Percentiles rank a stretch among this genome's conserved stretches.
Evolutionary conservation across 2,797 vertebrate species (phyloP).

Genomic region (Rhinatrema bivittatum): DNA sequence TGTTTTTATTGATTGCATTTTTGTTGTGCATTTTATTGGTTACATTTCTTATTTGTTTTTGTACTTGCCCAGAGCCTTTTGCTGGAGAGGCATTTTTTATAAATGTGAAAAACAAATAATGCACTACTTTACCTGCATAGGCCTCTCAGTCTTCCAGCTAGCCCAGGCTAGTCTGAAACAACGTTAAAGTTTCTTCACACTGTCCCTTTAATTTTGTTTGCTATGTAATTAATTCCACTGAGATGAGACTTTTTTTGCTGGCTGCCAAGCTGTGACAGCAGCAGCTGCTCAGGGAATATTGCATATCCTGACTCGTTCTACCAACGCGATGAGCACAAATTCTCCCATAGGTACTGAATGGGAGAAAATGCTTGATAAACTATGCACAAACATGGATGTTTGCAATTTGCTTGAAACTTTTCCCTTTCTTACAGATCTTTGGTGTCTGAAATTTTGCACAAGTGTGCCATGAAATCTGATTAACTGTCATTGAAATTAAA

Average conservation of each 20-base stretch:
- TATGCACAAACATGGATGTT: background rate
- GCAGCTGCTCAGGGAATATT: conserved; percentile 10
- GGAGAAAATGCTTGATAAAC: background rate
- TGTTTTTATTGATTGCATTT: too few species aligned
- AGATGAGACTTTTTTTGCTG: background rate
- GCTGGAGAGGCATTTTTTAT: too few species aligned
- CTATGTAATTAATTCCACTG: conserved; percentile 2
- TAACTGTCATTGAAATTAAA: background rate
- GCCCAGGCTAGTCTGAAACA: background rate
- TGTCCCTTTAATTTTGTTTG: background rate
- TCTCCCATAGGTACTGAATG: too few species aligned
- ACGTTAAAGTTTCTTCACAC: background rate
- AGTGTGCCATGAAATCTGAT: background rate
- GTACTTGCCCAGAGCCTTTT: too few species aligned
- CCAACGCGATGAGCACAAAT: too few species aligned
- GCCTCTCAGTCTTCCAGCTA: background rate
- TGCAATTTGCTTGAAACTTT: background rate
- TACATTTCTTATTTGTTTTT: too few species aligned
- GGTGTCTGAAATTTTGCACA: background rate
- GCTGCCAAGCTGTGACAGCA: background rate
- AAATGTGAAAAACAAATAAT: too few species aligned
- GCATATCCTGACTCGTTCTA: conserved; percentile 14
- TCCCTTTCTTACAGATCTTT: background rate
- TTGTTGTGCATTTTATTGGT: too few species aligned
- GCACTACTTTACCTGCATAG: accelerated